Conservation (phyloP, 2,888 invertebrate genomes). For the Perithous albicinctus region DNA sequence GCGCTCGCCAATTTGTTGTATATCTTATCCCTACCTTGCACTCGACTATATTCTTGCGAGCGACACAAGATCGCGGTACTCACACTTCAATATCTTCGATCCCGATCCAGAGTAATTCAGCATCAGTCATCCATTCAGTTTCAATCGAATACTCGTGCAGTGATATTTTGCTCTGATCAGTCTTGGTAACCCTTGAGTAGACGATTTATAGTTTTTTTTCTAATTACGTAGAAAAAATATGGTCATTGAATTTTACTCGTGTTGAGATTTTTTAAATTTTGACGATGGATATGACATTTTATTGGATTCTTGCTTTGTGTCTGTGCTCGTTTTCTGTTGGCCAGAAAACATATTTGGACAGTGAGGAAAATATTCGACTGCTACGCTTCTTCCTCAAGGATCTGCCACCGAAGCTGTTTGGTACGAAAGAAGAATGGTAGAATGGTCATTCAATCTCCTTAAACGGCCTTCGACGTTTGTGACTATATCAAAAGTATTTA, state of each 20-base stretch:
- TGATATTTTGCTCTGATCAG: not conserved
- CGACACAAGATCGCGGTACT: constrained; percentile 1
- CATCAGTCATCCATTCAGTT: constrained; percentile 19
- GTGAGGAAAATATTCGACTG: constrained; percentile 66
- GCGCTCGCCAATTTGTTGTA: no score
- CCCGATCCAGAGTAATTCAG: not conserved
- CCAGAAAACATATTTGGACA: constrained; percentile 74
- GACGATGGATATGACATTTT: not conserved
- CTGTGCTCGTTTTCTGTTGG: not conserved
- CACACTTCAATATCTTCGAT: not conserved
- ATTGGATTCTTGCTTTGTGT: not conserved
- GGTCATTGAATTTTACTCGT: no score
- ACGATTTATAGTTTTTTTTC: not conserved
- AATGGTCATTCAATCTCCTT: no score
- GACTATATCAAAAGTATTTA: no score
- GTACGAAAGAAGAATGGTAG: constrained; percentile 73
- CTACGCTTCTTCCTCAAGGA: constrained; percentile 69
- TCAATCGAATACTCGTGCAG: not conserved
- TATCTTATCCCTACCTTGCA: not conserved
- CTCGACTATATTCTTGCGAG: constrained; percentile 1
- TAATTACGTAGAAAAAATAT: no score
- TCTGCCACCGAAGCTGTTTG: constrained; percentile 64
- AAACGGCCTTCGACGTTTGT: no score
- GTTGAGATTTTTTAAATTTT: not conserved
- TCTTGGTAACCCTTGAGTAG: no score